phyloP scores from a whole-genome alignment of 2,797 vertebrate species.

The Scleropages formosus region DNA sequence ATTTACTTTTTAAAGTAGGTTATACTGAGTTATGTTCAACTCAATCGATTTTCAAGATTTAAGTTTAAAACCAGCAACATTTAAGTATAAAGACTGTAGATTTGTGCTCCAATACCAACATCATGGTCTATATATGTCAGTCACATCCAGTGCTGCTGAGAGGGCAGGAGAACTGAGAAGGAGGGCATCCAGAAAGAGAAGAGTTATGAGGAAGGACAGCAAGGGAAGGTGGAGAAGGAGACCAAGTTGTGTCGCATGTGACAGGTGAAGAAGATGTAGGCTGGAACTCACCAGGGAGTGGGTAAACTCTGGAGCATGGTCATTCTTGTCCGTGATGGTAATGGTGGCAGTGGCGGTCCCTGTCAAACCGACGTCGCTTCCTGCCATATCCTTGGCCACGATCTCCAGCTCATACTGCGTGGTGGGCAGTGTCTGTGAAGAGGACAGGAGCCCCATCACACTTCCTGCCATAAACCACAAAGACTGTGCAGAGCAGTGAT shows the following conservation, averaged over 20 bases:
- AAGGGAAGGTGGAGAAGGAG: background rate
- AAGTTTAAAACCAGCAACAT: no score
- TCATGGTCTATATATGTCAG: background rate
- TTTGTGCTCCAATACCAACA: no score
- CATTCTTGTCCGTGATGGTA: constrained; percentile 93
- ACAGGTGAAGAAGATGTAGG: constrained; percentile 19
- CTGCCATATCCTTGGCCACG: constrained; percentile 94
- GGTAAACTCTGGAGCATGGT: constrained; percentile 94
- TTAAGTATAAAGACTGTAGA: no score
- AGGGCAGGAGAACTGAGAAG: no score
- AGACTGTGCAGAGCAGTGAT: no score
- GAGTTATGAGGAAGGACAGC: background rate
- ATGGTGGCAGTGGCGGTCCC: constrained; percentile 94
- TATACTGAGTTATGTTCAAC: no score
- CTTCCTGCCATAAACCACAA: constrained; percentile 25
- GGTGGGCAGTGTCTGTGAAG: constrained; percentile 82
- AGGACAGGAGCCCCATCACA: constrained; percentile 33
- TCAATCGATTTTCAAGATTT: no score
- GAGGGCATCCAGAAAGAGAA: no score
- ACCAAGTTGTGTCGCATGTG: background rate
- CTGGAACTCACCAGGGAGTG: constrained; percentile 65
- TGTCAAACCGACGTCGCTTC: constrained; percentile 86
- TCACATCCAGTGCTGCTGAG: background rate
- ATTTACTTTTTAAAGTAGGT: no score
- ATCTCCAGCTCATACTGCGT: constrained; percentile 91